Evolutionary conservation across 1,140 invertebrate genomes (phyloP).

Genomic region (Sweltsa coloradensis): DNA sequence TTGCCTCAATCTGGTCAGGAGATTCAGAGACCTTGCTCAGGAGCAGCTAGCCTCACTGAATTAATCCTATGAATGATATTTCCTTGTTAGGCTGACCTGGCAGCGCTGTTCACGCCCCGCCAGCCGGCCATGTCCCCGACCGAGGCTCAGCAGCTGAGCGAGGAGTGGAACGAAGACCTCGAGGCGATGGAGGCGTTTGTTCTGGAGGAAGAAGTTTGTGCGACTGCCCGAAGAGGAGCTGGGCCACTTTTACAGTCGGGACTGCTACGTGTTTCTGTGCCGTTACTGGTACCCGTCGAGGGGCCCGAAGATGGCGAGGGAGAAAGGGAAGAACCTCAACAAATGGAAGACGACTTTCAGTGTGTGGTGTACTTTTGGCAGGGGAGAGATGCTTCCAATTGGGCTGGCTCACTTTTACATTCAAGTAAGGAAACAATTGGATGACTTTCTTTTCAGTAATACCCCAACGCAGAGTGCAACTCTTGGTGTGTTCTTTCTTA

Average conservation of each 20-base stretch:
- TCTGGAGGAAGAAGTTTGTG: slow-evolving; percentile 96
- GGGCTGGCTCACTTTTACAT: slow-evolving; percentile 99
- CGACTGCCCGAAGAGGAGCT: slow-evolving; percentile 89
- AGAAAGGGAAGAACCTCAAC: slow-evolving; percentile 47
- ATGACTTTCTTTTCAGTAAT: no score
- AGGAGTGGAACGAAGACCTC: slow-evolving; percentile 89
- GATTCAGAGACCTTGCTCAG: no score
- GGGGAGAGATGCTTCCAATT: slow-evolving; percentile 91
- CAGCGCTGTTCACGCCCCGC: slow-evolving; percentile 88
- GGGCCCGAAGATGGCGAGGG: slow-evolving; percentile 47
- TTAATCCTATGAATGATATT: no score
- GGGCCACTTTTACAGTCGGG: slow-evolving; percentile 82
- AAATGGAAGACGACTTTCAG: slow-evolving; percentile 78
- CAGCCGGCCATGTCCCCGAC: slow-evolving; percentile 73
- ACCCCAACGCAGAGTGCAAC: no score
- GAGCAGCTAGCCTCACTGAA: no score
- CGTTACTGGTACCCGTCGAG: slow-evolving; percentile 74
- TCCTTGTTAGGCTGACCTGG: slow-evolving; percentile 87
- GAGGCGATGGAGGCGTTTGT: slow-evolving; percentile 97
- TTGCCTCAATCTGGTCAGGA: no score
- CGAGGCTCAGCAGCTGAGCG: slow-evolving; percentile 82
- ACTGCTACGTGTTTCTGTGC: slow-evolving; percentile 98
- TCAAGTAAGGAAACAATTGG: no score
- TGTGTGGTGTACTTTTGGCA: slow-evolving; percentile 99
- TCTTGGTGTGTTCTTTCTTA: no score